Percentiles rank a stretch among this genome's conserved stretches.
Conservation (phyloP, 2,797 vertebrate species). For the Cirrhinus mrigala region DNA sequence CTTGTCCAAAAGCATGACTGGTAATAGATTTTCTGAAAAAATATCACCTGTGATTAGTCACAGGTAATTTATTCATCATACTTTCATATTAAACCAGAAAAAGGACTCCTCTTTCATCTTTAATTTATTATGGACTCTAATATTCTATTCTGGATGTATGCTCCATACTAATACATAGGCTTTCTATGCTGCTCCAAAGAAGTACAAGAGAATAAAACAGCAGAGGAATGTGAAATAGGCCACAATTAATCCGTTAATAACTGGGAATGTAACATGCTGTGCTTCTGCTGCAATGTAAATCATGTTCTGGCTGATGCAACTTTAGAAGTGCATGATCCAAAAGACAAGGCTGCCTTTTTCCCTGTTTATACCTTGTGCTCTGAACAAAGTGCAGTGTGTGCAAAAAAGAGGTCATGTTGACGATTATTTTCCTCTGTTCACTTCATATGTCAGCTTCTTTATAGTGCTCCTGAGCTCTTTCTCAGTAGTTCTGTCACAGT, state of each 20-base stretch:
- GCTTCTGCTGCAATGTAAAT: not conserved
- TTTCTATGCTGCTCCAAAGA: not conserved
- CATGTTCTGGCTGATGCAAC: not conserved
- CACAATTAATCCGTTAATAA: not conserved
- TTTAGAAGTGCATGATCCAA: not conserved
- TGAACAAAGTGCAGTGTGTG: constrained; percentile 37
- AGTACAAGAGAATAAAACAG: not conserved
- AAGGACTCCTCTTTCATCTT: not conserved
- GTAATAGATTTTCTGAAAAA: not conserved
- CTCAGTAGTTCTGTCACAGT: not conserved
- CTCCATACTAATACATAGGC: not conserved
- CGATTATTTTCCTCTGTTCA: not conserved
- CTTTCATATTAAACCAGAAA: not conserved
- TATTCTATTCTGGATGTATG: not conserved
- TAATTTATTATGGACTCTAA: not conserved
- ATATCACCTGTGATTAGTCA: not conserved
- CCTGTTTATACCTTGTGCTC: not conserved
- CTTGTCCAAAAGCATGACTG: not conserved
- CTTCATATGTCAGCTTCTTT: not conserved
- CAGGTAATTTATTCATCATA: not conserved
- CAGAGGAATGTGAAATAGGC: not conserved
- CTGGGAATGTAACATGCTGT: not conserved
- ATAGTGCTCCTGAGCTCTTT: not conserved
- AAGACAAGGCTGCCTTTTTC: not conserved
- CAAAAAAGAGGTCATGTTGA: not conserved